Conservation (phyloP, 2,888 invertebrate genomes). For the Epistrophe grossulariae region DNA sequence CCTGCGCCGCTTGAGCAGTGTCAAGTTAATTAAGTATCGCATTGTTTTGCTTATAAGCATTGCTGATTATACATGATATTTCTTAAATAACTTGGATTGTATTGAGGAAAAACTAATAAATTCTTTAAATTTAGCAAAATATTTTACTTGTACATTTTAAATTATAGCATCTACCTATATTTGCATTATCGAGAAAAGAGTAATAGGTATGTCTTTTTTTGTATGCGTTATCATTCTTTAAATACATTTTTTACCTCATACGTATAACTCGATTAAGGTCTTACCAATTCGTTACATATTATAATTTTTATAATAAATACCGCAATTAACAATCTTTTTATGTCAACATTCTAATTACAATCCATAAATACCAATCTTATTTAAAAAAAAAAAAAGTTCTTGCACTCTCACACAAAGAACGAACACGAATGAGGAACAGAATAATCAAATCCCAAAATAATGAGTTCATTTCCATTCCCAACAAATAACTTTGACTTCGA, state of each 20-base stretch:
- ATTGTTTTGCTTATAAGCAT: no score
- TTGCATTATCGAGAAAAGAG: no score
- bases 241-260: not conserved
- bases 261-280: not conserved
- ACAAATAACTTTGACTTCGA: slow-evolving; percentile 11
- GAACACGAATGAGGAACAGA: not conserved
- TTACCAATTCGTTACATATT: not conserved
- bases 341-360: slow-evolving; percentile 8
- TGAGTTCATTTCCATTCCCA: slow-evolving; percentile 62
- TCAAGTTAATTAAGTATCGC: no score
- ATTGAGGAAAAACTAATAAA: no score
- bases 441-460: slow-evolving; percentile 52
- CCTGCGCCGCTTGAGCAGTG: no score
- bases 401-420: slow-evolving; percentile 11
- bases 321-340: not conserved
- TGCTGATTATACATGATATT: no score
- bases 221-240: not conserved
- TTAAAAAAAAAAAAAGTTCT: slow-evolving; percentile 17
- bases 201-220: not conserved
- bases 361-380: slow-evolving; percentile 6
- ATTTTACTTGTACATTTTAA: no score
- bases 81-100: no score
- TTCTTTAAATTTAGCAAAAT: no score
- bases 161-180: no score
- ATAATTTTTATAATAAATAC: not conserved